Conservation (phyloP, 2,888 invertebrate species). For the Synergus umbraculus region DNA sequence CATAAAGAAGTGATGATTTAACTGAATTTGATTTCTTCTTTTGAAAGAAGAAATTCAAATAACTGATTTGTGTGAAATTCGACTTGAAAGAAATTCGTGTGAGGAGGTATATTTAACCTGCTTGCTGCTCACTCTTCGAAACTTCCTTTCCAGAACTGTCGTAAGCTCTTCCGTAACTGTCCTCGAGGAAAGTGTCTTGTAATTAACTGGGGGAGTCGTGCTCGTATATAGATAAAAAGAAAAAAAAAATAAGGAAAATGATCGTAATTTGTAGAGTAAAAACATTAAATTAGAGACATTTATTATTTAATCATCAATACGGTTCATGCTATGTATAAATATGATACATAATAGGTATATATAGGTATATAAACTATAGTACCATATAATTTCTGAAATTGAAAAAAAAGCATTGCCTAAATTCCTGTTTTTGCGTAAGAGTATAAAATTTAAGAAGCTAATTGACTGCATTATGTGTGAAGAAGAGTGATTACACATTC, state of each 20-base stretch:
- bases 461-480: constrained; percentile 25
- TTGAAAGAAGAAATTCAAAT: constrained; percentile 1
- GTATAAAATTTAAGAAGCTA: constrained; percentile 14
- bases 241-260: too few relatives aligned
- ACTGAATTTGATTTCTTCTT: too few relatives aligned
- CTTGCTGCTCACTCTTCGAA: constrained; percentile 51
- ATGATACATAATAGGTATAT: too few relatives aligned
- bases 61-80: constrained; percentile 18
- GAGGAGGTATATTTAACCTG: constrained; percentile 43
- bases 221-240: background rate
- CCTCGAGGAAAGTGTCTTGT: constrained; percentile 53
- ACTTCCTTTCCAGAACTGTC: constrained; percentile 55
- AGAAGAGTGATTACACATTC: constrained; percentile 18
- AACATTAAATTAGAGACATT: background rate
- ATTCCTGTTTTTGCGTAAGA: background rate
- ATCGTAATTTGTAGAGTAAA: too few relatives aligned
- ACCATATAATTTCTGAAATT: background rate
- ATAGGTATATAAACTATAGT: background rate
- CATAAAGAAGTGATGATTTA: too few relatives aligned
- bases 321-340: background rate
- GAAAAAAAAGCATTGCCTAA: background rate
- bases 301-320: background rate
- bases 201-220: constrained; percentile 46
- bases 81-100: constrained; percentile 45
- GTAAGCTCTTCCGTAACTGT: constrained; percentile 57